Evolutionary conservation across 2,888 invertebrate genomes (phyloP), one percentile per base, ranked within the genome.

Genomic region (Bugulina stolonifera): DNA sequence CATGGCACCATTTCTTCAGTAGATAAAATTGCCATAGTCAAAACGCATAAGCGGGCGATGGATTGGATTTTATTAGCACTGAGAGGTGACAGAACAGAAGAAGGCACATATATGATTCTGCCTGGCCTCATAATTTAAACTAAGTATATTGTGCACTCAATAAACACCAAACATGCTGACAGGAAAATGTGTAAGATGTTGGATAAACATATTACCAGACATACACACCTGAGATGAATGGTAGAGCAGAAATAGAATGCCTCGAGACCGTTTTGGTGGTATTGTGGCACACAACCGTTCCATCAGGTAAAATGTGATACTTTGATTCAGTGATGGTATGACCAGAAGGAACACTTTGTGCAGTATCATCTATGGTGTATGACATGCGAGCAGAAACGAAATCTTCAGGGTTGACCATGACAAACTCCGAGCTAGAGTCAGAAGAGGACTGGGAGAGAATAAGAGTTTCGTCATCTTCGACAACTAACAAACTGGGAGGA

Each of bases 211-310:
- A n/a, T n/a, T n/a, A n/a, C n/a, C n/a, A n/a, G n/a, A n/a, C n/a
- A n/a, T n/a, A 57, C 57, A 23, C 23, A 57, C 57, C 57, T n/a
- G 57, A 57, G 25, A 25, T 25, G 3, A 18, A 25, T 5, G 64
- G 34, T 3, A 64, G 34, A 14, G 64, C 25, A n/a, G n/a, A n/a
- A n/a, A n/a, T n/a, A n/a, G n/a, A n/a, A n/a, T 64, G 64, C 27
- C n/a, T 27, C 22, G 29, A 29, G 34, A 64, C 29, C 14, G 64
- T 32, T 14, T 27, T 64, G 10, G 64, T 64, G n/a, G 32, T n/a
- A 32, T 64, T 64, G 25, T 32, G 64, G 32, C 64, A 64, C 10
- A 64, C 64, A 64, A 64, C 64, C 3, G 64, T 64, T 25, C 64
- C 64, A 64, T 64, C 64, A 18, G 32, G 64, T 10, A 64, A 32